Evolutionary conservation across 2,888 invertebrate genomes (phyloP), one percentile per base, ranked within the genome.

Genomic region (Andrena bicolor): DNA sequence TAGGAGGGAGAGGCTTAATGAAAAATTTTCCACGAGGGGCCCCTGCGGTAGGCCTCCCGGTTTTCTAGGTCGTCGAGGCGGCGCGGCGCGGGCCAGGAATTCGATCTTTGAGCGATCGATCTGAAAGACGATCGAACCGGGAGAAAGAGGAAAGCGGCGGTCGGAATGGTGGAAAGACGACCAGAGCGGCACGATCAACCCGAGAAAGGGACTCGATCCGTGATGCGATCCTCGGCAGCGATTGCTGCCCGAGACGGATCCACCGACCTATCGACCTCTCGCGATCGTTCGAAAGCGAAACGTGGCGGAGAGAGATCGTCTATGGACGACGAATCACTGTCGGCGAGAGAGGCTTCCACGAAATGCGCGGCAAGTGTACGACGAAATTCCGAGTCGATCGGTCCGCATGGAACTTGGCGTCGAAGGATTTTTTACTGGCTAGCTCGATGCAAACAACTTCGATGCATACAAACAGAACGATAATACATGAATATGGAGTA

Each of bases 1-100:
- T 90, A 79, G 49, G 80, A 80, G 86, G 90, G 91, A 91, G 89
- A 90, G 90, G 88, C 90, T 90, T 90, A 91, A 91, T 90, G 91
- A 91, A 91, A 90, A 89, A 91, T 89, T 90, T 92, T 91, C 90
- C 80, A 85, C 84, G 83, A 63, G 63, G 70, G 65, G 64, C 60
- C 80, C 76, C 63, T 58, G 81, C 80, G 76, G 76, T 83, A 78
- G 86, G 72, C 83, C 86, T 65, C 16, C 58, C 53, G 23, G 61
- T 83, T 89, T 85, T 88, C 83, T 87, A 89, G 83, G 83, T 87
- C 88, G 83, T 35, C 68, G 60, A 48, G 48, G 51, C 78, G 64
- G 72, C 75, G 61, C 61, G 66, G 48, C 56, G 78, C 58, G 79
- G 64, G 61, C 23, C 61, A 77, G 85, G 89, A 88, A 88, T 88